These are phyloP conservation scores for Oncopodura yosiiana DNA, from an alignment of 1,140 invertebrate genomes.

Conservation along the genomic window DNA sequence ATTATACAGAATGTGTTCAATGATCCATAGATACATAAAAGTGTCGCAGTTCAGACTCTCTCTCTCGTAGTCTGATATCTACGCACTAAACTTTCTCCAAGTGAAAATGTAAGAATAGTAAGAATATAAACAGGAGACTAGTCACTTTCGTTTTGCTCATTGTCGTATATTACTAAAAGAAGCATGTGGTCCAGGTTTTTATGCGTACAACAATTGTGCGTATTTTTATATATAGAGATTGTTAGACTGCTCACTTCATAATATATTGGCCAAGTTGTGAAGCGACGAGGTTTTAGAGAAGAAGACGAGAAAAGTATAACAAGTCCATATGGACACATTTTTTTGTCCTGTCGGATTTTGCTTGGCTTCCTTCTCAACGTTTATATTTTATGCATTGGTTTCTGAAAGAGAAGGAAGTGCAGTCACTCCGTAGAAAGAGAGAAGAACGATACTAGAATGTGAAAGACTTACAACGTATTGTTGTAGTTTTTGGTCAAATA, in stretches of 20 bases:
- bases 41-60: slow-evolving; percentile 29
- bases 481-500: background rate
- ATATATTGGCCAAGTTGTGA: too few species aligned
- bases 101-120: too few species aligned
- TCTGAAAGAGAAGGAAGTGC: too few species aligned
- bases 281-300: too few species aligned
- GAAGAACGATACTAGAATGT: background rate
- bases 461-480: background rate
- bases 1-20: slow-evolving; percentile 30
- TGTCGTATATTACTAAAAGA: background rate
- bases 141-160: slow-evolving; percentile 5
- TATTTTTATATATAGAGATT: background rate
- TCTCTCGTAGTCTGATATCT: background rate
- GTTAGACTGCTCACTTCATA: too few species aligned
- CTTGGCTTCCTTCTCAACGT: too few species aligned
- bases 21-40: slow-evolving; percentile 35
- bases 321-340: too few species aligned
- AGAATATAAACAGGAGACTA: slow-evolving; percentile 5
- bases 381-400: too few species aligned
- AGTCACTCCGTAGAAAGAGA: background rate
- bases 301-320: too few species aligned
- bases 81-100: background rate
- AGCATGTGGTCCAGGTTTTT: too few species aligned
- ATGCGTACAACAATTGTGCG: background rate
- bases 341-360: too few species aligned